Evolutionary conservation across 2,888 invertebrate genomes (phyloP).

Genomic region (Steinernema hermaphroditum): DNA sequence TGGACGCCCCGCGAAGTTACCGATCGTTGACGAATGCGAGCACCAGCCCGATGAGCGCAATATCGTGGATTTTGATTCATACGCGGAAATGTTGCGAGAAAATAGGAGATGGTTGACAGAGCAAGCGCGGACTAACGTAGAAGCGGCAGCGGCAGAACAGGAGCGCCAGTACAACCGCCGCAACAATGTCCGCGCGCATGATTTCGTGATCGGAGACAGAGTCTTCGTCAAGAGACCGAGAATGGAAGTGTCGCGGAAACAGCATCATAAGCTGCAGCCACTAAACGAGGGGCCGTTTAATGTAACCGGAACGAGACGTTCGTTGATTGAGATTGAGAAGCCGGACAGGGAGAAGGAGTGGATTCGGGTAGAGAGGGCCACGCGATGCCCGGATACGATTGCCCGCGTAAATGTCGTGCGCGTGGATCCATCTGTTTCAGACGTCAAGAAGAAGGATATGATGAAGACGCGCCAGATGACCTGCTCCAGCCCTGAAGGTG

Average conservation of each 20-base stretch:
- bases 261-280: not conserved
- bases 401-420: too few relatives aligned
- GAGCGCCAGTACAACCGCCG: not conserved
- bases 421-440: too few relatives aligned
- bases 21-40: not conserved
- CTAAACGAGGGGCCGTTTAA: not conserved
- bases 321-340: too few relatives aligned
- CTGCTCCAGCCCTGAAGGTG: too few relatives aligned
- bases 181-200: not conserved
- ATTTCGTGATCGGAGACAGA: not conserved
- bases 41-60: not conserved
- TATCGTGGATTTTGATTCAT: not conserved
- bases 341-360: too few relatives aligned
- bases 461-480: too few relatives aligned
- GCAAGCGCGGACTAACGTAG: too few relatives aligned
- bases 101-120: not conserved
- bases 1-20: slow-evolving; percentile 35
- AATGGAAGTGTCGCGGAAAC: not conserved
- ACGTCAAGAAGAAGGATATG: too few relatives aligned
- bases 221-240: not conserved
- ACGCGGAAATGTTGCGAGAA: not conserved
- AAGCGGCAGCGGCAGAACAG: too few relatives aligned
- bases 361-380: too few relatives aligned
- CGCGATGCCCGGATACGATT: too few relatives aligned
- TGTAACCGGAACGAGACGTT: too few relatives aligned